Conservation (phyloP, 2,888 invertebrate species). For the Magallana nippona region DNA sequence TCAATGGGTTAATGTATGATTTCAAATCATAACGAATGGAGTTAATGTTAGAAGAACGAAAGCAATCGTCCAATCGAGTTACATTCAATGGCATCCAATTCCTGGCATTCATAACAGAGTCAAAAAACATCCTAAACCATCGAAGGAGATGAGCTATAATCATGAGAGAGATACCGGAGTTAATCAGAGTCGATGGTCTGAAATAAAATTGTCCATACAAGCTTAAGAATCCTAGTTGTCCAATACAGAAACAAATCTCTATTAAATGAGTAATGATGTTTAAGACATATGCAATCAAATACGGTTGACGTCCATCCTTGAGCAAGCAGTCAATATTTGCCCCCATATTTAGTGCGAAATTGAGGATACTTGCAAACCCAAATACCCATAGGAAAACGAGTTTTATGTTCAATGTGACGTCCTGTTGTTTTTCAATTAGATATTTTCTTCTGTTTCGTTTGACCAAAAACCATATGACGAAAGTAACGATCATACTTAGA, state of each 20-base stretch:
- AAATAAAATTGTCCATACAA: too few species aligned
- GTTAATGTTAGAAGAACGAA: too few species aligned
- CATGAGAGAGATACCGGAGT: too few species aligned
- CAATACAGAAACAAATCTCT: not conserved
- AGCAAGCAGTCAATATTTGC: not conserved
- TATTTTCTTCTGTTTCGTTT: not conserved
- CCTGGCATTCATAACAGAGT: too few species aligned
- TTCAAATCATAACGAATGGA: too few species aligned
- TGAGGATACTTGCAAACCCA: not conserved
- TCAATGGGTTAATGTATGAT: too few species aligned
- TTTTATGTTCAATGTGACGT: not conserved
- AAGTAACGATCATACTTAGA: not conserved
- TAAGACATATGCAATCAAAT: not conserved
- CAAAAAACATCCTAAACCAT: too few species aligned
- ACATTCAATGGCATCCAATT: too few species aligned
- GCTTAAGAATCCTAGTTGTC: too few species aligned
- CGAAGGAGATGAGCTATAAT: too few species aligned
- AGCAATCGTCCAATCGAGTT: too few species aligned
- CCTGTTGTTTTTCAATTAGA: not conserved
- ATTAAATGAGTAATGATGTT: not conserved
- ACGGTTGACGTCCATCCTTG: not conserved
- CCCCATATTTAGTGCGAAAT: not conserved
- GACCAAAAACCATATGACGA: slow-evolving; percentile 11
- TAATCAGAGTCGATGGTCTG: too few species aligned
- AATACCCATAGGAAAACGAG: not conserved